Base-by-base conservation (phyloP, 2,113 vertebrate species). In the Zosterops pallidus region DNA sequence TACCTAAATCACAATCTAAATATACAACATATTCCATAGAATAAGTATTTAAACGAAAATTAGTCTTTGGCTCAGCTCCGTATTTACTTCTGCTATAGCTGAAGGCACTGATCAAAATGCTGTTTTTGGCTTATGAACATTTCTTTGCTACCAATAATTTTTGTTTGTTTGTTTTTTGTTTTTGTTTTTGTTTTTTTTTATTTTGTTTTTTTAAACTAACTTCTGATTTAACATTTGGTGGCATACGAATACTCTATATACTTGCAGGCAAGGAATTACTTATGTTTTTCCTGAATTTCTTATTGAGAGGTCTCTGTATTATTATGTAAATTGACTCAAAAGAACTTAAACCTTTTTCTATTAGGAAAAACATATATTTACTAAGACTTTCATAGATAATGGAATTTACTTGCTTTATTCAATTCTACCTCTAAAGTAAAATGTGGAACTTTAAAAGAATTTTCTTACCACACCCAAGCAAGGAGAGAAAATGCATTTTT, bases 111-210 rank as follows among this genome's bases (percentile, higher is more conserved):
- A 2, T 52, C 57, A 85, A 25, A 49, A 44, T 56, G 19, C 14
- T 59, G 6, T n/a, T 59, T 63, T 35, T 25, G 53, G 39, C 12
- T 79, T 18, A 46, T 8, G 15, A 33, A 23, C 6, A 41, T 39
- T 83, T 21, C 25, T 23, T 60, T 70, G 11, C 19, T 62, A 31
- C 5, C 31, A 42, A 13, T n/a, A n/a, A n/a, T 4, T 42, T 7
- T 2, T 75, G 20, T 18, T 8, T 25, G 0, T 4, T 26, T 35
- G 26, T 44, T 24, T 6, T 3, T 31, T 35, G 6, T 12, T 2
- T 25, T 24, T 29, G 3, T 4, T 44, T 60, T 9, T 25, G 1
- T 4, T 23, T 35, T 15, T 46, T 31, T 5, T 5, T 11, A 39
- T 39, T 39, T 39, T 11, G 39, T 39, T 39, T 42, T 31, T 6